phyloP scores from a whole-genome alignment of 2,888 invertebrate species.

The Hirtodrosophila histrioides region DNA sequence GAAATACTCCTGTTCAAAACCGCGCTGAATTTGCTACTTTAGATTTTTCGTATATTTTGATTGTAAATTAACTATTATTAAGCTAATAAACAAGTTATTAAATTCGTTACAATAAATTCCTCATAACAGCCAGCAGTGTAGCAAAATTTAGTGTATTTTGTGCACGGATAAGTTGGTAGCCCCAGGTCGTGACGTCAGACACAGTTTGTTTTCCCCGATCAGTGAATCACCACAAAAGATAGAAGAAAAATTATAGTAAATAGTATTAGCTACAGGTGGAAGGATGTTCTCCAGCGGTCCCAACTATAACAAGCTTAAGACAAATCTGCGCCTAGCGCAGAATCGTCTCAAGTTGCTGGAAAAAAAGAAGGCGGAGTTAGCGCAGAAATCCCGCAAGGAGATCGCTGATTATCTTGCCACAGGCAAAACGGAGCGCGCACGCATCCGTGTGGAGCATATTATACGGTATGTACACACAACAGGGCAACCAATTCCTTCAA shows the following conservation, averaged over 20 bases:
- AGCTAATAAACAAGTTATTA: too few relatives aligned
- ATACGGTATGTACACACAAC: constrained; percentile 87
- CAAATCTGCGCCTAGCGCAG: constrained; percentile 95
- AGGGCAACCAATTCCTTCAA: background rate
- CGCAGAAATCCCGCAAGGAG: constrained; percentile 96
- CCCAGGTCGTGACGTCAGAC: constrained; percentile 57
- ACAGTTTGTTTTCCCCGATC: constrained; percentile 56
- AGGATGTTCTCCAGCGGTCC: constrained; percentile 95
- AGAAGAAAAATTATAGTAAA: constrained; percentile 13
- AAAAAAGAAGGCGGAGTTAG: constrained; percentile 98
- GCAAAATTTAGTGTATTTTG: constrained; percentile 17
- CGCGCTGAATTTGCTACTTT: too few relatives aligned
- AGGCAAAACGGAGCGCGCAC: constrained; percentile 94
- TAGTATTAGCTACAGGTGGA: constrained; percentile 25
- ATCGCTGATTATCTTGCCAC: constrained; percentile 97
- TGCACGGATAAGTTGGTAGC: constrained; percentile 23
- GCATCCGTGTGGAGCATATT: constrained; percentile 99
- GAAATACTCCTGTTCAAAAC: too few relatives aligned
- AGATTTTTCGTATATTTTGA: too few relatives aligned
- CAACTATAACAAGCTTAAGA: constrained; percentile 98
- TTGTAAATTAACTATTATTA: too few relatives aligned
- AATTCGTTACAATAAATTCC: too few relatives aligned
- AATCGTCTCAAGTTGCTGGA: constrained; percentile 97
- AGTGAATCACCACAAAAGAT: constrained; percentile 57
- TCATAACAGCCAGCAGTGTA: background rate